phyloP scores from a whole-genome alignment of 2,888 invertebrate species.

The Drosophila kanekoi region DNA sequence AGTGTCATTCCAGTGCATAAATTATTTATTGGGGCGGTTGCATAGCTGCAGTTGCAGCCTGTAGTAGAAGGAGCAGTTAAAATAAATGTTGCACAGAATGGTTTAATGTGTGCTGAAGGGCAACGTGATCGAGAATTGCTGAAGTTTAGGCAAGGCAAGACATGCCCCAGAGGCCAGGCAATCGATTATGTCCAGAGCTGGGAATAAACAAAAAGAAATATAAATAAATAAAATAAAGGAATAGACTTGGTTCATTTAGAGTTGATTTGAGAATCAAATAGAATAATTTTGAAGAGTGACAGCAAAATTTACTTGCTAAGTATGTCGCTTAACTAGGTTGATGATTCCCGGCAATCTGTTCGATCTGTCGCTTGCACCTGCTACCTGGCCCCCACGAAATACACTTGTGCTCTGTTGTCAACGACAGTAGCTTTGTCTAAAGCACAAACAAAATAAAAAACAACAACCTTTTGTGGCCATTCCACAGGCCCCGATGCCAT shows the following conservation, averaged over 20 bases:
- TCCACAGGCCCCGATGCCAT: slow-evolving; percentile 44
- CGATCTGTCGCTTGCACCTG: slow-evolving; percentile 44
- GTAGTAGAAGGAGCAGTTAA: background rate
- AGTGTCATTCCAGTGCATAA: slow-evolving; percentile 80
- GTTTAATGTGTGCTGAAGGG: slow-evolving; percentile 55
- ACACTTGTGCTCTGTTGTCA: slow-evolving; percentile 66
- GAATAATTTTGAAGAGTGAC: background rate
- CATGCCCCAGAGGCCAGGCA: slow-evolving; percentile 17
- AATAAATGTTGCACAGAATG: slow-evolving; percentile 42
- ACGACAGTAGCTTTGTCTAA: slow-evolving; percentile 72
- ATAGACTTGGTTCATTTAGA: background rate
- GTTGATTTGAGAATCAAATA: background rate
- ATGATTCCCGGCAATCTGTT: slow-evolving; percentile 32
- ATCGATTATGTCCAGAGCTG: slow-evolving; percentile 22
- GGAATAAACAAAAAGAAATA: background rate
- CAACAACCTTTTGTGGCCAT: slow-evolving; percentile 41
- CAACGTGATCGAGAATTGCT: slow-evolving; percentile 48
- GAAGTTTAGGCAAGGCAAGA: slow-evolving; percentile 6
- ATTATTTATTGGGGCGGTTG: slow-evolving; percentile 62
- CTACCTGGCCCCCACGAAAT: slow-evolving; percentile 28
- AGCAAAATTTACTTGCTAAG: slow-evolving; percentile 3
- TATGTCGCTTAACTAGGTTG: slow-evolving; percentile 7
- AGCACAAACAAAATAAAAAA: slow-evolving; percentile 4
- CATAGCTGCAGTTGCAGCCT: slow-evolving; percentile 9
- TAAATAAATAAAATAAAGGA: background rate